Evolutionary conservation across 2,113 vertebrate genomes (phyloP), one percentile per base, ranked within the genome.

Genomic region (Elephantulus edwardii): DNA sequence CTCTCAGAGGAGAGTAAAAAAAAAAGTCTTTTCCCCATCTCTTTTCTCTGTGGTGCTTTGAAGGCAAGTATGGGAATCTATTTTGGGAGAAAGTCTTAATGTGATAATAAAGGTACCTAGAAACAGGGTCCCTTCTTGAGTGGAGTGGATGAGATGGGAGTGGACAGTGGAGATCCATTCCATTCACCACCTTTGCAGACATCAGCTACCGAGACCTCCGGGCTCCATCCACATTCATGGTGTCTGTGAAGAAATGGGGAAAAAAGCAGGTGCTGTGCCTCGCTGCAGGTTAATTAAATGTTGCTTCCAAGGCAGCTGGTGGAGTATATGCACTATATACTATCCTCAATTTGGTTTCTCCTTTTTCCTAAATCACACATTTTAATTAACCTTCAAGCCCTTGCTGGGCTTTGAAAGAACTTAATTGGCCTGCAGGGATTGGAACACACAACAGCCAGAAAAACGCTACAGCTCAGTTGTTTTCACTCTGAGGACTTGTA

Each of bases 271-370:
- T 38, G 58, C 74, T 72, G 50, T 3, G 64, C 66, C 28, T 89
- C 81, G 83, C 68, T 95, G 78, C 87, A 76, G n/a, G 82, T 91
- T 96, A 94, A 95, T 95, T 95, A 95, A 94, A 94, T 90, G 95
- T 92, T 93, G 71, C 77, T 86, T 96, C 48, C 75, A 88, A 91
- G 91, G 85, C 95, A 95, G 89, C 90, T 91, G 89, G 87, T 92
- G 6, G 87, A 88, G 42, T 93, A 74, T 54, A 60, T 54, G n/a
- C n/a, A 28, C 17, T 89, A 72, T 24, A 0, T 42, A 80, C 78
- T 22, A 1, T 95, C 79, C 90, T 86, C 38, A 76, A 50, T 88
- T 96, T 85, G 42, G 83, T 88, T 56, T 64, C 75, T 40, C 38
- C 74, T 92, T 85, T 95, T 58, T 50, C 64, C 50, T 93, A 94